Conservation (phyloP, 2,888 invertebrate genomes). For the Cinara cedri region DNA sequence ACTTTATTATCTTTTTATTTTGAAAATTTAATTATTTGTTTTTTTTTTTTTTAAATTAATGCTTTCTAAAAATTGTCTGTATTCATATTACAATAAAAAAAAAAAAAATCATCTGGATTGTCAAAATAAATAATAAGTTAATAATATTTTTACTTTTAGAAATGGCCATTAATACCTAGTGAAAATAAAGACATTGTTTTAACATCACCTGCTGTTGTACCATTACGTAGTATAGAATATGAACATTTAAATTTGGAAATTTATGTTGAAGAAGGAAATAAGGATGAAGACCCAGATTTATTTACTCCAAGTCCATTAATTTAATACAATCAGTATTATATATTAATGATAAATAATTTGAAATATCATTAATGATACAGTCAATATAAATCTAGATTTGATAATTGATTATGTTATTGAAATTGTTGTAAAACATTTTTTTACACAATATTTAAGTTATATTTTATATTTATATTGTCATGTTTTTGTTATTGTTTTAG, state of each 20-base stretch:
- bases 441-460: not conserved
- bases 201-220: slow-evolving; percentile 63
- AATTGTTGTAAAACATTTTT: not conserved
- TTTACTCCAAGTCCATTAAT: slow-evolving; percentile 48
- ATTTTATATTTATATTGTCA: not conserved
- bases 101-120: too few species aligned
- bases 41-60: too few species aligned
- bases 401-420: not conserved
- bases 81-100: too few species aligned
- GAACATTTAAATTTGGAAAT: slow-evolving; percentile 63
- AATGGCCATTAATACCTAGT: slow-evolving; percentile 66
- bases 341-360: too few species aligned
- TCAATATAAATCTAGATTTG: too few species aligned
- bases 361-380: too few species aligned
- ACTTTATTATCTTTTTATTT: too few species aligned
- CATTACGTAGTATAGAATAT: slow-evolving; percentile 64
- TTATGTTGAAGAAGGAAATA: slow-evolving; percentile 62
- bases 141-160: slow-evolving; percentile 61
- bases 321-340: not conserved
- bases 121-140: not conserved
- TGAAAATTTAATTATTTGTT: too few species aligned
- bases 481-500: not conserved
- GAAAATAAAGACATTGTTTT: slow-evolving; percentile 61
- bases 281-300: slow-evolving; percentile 32
- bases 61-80: too few species aligned